Percentiles rank a stretch among this genome's conserved stretches.
Conservation (phyloP, 1,140 invertebrate genomes). For the Trinorchestia longiramus region DNA sequence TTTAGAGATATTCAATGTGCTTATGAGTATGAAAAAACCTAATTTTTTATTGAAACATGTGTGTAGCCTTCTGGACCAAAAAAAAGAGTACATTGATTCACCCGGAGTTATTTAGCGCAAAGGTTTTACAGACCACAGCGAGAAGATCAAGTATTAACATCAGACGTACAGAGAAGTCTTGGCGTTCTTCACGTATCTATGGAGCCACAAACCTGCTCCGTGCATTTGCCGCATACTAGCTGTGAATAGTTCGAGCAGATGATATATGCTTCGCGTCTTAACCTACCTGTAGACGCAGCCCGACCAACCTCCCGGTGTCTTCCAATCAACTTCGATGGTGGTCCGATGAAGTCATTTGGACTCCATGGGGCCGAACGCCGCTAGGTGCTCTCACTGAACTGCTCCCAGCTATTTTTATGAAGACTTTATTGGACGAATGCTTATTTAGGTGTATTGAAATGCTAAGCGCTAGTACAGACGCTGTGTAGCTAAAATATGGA, state of each 20-base stretch:
- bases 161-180: neutral
- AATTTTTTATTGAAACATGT: neutral
- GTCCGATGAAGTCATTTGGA: constrained; percentile 46
- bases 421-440: constrained; percentile 28
- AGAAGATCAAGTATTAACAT: neutral
- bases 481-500: neutral
- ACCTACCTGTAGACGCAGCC: neutral
- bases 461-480: neutral
- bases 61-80: neutral
- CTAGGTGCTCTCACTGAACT: neutral
- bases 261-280: neutral
- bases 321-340: constrained; percentile 40
- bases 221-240: constrained; percentile 7
- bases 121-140: neutral
- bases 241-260: neutral
- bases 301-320: constrained; percentile 2
- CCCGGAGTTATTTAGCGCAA: neutral
- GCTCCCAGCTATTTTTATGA: constrained; percentile 28
- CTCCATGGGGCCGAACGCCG: constrained; percentile 17
- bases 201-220: constrained; percentile 1
- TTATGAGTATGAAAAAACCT: neutral
- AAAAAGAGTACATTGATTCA: neutral
- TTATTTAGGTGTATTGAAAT: constrained; percentile 29
- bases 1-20: neutral
- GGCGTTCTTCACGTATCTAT: constrained; percentile 23